Evolutionary conservation across 2,113 vertebrate species (phyloP).

Genomic region (Girardinichthys multiradiatus): DNA sequence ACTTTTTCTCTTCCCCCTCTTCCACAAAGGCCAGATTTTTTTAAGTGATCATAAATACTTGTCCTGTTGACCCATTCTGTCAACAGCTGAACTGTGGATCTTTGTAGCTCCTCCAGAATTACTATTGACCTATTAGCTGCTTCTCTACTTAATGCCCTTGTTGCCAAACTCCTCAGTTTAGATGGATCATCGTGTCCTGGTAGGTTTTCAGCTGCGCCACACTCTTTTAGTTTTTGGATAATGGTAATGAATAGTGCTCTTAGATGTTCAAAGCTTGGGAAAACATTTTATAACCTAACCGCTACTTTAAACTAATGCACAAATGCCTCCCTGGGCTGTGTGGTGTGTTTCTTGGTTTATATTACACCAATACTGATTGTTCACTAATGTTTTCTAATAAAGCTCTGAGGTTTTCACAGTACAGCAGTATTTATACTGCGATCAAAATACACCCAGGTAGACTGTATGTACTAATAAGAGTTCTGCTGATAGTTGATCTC

Average conservation of each 20-base stretch:
- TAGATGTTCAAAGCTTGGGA: background rate
- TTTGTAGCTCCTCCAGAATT: background rate
- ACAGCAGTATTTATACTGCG: background rate
- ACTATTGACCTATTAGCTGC: background rate
- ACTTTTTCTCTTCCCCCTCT: background rate
- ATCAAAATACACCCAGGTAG: background rate
- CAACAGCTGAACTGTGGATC: background rate
- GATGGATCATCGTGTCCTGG: too few species aligned
- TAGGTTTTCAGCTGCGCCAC: too few species aligned
- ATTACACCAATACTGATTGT: background rate
- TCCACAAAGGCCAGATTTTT: background rate
- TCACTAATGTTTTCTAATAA: background rate
- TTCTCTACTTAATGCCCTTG: background rate
- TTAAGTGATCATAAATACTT: background rate
- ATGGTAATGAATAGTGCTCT: background rate
- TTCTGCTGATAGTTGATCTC: too few species aligned
- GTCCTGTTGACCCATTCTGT: background rate
- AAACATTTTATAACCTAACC: background rate
- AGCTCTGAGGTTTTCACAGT: background rate
- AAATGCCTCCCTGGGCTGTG: background rate
- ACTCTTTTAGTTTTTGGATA: background rate
- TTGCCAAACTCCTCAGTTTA: background rate
- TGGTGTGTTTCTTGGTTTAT: background rate
- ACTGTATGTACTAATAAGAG: background rate
- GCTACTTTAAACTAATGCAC: background rate